These are phyloP conservation scores for Augiades crinisus DNA, from an alignment of 2,888 invertebrate species.

Conservation along the genomic window DNA sequence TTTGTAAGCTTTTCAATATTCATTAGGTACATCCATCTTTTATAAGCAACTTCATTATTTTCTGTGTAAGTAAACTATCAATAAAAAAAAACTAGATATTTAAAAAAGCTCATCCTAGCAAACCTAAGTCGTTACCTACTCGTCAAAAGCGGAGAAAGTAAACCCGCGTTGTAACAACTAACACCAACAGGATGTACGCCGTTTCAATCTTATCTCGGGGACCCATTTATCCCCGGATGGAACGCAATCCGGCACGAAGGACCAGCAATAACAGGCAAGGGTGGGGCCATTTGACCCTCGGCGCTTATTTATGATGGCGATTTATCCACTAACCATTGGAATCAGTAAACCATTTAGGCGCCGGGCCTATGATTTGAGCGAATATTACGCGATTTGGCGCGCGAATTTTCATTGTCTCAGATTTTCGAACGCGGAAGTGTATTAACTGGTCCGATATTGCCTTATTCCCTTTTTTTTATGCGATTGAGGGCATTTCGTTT, in stretches of 20 bases:
- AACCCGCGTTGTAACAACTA: conserved; percentile 2
- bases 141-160: neutral
- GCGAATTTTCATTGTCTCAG: conserved; percentile 13
- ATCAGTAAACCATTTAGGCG: conserved; percentile 24
- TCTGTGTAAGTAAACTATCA: too few species aligned
- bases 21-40: too few species aligned
- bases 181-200: conserved; percentile 7
- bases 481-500: too few species aligned
- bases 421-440: conserved; percentile 6
- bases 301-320: conserved; percentile 48
- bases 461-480: too few species aligned
- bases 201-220: conserved; percentile 12
- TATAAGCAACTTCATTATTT: too few species aligned
- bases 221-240: conserved; percentile 32
- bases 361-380: conserved; percentile 5
- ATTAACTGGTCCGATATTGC: neutral
- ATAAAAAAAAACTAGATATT: too few species aligned
- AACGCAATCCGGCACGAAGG: conserved; percentile 36
- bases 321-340: conserved; percentile 33
- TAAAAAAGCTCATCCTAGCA: too few species aligned
- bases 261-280: conserved; percentile 41
- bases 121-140: too few species aligned
- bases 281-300: conserved; percentile 49
- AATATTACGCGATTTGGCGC: conserved; percentile 2
- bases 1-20: too few species aligned